A percentile compares a stretch with the other conserved stretches of the same genome.
phyloP scores from a whole-genome alignment of 2,888 invertebrate species.

The Belgica antarctica region DNA sequence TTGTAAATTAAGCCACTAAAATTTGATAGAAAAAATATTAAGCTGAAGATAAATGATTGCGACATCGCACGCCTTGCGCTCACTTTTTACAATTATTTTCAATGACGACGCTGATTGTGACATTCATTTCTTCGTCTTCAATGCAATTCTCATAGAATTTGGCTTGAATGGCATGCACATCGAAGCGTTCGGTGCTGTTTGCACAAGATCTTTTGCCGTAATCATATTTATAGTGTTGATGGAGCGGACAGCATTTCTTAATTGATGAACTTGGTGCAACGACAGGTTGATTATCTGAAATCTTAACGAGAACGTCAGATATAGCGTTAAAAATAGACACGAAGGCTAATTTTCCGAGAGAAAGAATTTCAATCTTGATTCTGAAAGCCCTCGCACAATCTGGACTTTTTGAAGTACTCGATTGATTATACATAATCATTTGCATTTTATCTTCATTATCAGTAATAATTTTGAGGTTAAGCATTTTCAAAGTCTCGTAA shows the following conservation, averaged over 20 bases:
- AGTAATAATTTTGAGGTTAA: too few species aligned
- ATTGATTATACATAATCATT: too few species aligned
- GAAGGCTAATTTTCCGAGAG: too few species aligned
- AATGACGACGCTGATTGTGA: conserved; percentile 49
- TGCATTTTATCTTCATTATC: too few species aligned
- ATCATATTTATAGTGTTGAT: conserved; percentile 49
- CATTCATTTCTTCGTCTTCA: conserved; percentile 50
- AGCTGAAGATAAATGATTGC: not conserved
- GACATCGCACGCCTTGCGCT: not conserved
- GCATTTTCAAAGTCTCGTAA: too few species aligned
- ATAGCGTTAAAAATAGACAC: too few species aligned
- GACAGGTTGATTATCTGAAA: conserved; percentile 22
- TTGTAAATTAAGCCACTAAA: conserved; percentile 35
- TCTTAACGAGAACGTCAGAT: too few species aligned
- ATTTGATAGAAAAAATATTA: not conserved
- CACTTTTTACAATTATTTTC: conserved; percentile 45
- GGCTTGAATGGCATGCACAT: conserved; percentile 50
- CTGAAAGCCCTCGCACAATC: too few species aligned
- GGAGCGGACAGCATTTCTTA: conserved; percentile 54
- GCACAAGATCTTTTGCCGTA: conserved; percentile 23
- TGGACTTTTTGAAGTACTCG: too few species aligned
- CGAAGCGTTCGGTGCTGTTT: conserved; percentile 44
- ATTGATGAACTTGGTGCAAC: conserved; percentile 51
- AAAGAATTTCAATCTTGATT: too few species aligned
- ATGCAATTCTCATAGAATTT: conserved; percentile 53